Evolutionary conservation across 2,888 invertebrate species (phyloP).

Genomic region (Gisinianus flammeolus): DNA sequence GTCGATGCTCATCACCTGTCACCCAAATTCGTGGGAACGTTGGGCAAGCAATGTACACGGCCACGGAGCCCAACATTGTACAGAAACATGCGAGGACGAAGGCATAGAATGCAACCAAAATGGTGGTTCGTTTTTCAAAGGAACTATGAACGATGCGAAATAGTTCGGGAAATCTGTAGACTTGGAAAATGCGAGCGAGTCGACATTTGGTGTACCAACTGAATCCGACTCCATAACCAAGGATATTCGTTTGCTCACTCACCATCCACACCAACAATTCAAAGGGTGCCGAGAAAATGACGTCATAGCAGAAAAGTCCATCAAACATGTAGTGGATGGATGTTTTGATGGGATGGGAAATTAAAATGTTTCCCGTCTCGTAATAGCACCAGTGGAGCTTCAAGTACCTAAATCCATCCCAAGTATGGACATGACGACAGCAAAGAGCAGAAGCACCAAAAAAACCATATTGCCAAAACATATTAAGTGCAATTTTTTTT

Average conservation of each 20-base stretch:
- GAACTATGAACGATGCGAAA: slow-evolving; percentile 34
- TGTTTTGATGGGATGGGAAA: slow-evolving; percentile 45
- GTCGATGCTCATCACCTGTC: slow-evolving; percentile 39
- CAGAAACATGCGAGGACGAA: slow-evolving; percentile 13
- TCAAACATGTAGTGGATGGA: slow-evolving; percentile 33
- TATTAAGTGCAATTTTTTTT: no score
- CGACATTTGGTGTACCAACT: slow-evolving; percentile 43
- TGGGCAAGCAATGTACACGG: slow-evolving; percentile 41
- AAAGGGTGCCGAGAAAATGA: slow-evolving; percentile 45
- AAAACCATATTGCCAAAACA: no score
- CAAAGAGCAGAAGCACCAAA: not conserved
- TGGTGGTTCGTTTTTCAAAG: slow-evolving; percentile 27
- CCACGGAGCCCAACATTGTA: slow-evolving; percentile 34
- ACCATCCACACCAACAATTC: slow-evolving; percentile 41
- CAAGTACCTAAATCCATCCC: slow-evolving; percentile 43
- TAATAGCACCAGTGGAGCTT: slow-evolving; percentile 45
- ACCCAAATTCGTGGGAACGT: slow-evolving; percentile 35
- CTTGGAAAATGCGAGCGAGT: slow-evolving; percentile 32
- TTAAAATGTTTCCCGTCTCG: slow-evolving; percentile 22
- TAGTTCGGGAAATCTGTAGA: slow-evolving; percentile 31
- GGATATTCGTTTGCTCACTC: not conserved
- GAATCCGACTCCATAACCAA: slow-evolving; percentile 38
- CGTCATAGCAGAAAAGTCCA: slow-evolving; percentile 35
- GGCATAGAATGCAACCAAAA: slow-evolving; percentile 36
- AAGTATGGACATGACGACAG: no score